A percentile compares a stretch with the other conserved stretches of the same genome.
Evolutionary conservation across 2,888 invertebrate species (phyloP).

Genomic region (Brenthis ino): DNA sequence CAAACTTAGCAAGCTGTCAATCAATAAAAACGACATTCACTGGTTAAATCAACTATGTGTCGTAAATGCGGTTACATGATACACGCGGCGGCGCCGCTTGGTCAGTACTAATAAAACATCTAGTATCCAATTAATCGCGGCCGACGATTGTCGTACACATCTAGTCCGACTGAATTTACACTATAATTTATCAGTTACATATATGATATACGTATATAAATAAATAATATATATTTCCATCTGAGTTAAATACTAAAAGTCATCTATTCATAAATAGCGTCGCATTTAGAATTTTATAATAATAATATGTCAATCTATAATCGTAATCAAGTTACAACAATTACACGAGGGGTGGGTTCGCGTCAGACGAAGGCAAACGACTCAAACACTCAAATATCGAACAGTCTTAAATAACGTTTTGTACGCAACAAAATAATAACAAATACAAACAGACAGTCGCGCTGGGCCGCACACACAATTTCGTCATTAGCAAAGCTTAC

Average conservation of each 20-base stretch:
- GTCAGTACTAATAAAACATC: slow-evolving; percentile 66
- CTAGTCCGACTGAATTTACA: slow-evolving; percentile 66
- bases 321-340: slow-evolving; percentile 63
- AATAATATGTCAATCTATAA: slow-evolving; percentile 62
- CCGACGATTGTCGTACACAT: too few species aligned
- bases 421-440: slow-evolving; percentile 76
- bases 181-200: slow-evolving; percentile 59
- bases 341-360: slow-evolving; percentile 66
- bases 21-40: slow-evolving; percentile 52
- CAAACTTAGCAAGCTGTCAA: slow-evolving; percentile 56
- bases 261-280: slow-evolving; percentile 77
- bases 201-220: slow-evolving; percentile 59
- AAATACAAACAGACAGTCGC: slow-evolving; percentile 57
- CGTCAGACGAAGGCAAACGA: slow-evolving; percentile 65
- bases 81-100: slow-evolving; percentile 60
- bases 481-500: slow-evolving; percentile 80
- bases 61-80: slow-evolving; percentile 69
- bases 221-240: slow-evolving; percentile 62
- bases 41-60: slow-evolving; percentile 53
- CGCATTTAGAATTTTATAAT: slow-evolving; percentile 68
- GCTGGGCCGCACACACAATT: slow-evolving; percentile 59
- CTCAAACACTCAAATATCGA: slow-evolving; percentile 74
- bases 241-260: slow-evolving; percentile 75
- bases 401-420: slow-evolving; percentile 79
- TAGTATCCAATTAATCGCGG: slow-evolving; percentile 36